These are phyloP conservation scores for Polyommatus iphigenia DNA, from an alignment of 2,888 invertebrate species.

Conservation along the genomic window DNA sequence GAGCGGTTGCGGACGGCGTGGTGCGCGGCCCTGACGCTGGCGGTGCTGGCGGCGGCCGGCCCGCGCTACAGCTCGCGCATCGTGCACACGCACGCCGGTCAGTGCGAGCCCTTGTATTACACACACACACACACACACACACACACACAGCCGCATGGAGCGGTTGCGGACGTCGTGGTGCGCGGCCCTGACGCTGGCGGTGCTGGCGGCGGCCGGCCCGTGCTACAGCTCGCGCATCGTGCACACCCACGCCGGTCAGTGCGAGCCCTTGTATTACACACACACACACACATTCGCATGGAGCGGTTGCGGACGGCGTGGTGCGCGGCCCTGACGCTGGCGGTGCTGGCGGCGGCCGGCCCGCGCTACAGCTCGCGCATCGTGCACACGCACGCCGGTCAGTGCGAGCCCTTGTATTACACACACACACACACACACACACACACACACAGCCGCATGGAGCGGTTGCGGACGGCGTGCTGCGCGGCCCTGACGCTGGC, in stretches of 20 bases:
- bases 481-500: conserved; percentile 66
- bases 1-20: conserved; percentile 70
- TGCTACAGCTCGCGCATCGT: conserved; percentile 90
- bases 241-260: conserved; percentile 85
- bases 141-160: conserved; percentile 61
- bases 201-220: conserved; percentile 75
- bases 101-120: neutral
- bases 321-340: conserved; percentile 68
- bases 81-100: conserved; percentile 88
- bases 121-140: neutral
- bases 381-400: conserved; percentile 88
- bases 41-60: conserved; percentile 66
- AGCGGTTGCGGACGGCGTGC: conserved; percentile 70
- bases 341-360: conserved; percentile 66
- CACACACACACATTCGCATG: conserved; percentile 54
- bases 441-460: conserved; percentile 57
- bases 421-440: neutral
- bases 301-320: conserved; percentile 70
- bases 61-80: conserved; percentile 89
- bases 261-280: neutral
- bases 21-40: conserved; percentile 68
- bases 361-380: conserved; percentile 89
- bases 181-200: conserved; percentile 64
- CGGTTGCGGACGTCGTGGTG: conserved; percentile 69
- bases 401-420: neutral